Evolutionary conservation across 37 sponge, comb jelly and placozoan species (phyloP).

Genomic region (Ianthella basta): DNA sequence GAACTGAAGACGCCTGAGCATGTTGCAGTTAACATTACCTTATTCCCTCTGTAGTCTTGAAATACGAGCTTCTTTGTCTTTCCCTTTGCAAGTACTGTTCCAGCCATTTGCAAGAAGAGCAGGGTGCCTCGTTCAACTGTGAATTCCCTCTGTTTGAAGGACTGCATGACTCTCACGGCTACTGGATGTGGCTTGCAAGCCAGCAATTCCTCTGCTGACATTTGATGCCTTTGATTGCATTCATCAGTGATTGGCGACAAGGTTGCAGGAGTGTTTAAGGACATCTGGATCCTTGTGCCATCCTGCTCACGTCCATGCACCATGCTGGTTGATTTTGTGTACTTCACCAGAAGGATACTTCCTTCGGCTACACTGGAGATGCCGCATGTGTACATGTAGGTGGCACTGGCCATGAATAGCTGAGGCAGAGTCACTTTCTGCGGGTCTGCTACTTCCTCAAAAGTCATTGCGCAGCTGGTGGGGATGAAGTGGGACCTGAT

Average conservation of each 20-base stretch:
- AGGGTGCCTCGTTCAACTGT: not conserved
- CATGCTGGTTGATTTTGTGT: not conserved
- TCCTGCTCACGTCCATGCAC: not conserved
- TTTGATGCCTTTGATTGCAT: too few species aligned
- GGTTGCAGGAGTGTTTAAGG: not conserved
- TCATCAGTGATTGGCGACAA: slow-evolving; percentile 11
- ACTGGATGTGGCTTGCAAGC: not conserved
- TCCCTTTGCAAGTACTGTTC: not conserved
- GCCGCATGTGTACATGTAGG: not conserved
- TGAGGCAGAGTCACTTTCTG: slow-evolving; percentile 1
- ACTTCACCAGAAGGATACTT: not conserved
- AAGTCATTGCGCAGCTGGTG: slow-evolving; percentile 16
- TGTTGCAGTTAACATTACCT: not conserved
- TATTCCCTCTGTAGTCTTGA: not conserved
- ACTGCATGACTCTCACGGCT: not conserved
- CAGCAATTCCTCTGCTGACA: not conserved
- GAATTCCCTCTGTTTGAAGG: not conserved
- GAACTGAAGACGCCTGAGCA: slow-evolving; percentile 64
- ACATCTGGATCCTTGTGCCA: not conserved
- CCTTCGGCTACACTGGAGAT: not conserved
- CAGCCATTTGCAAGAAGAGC: not conserved
- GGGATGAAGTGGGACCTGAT: not conserved
- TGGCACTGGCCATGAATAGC: not conserved
- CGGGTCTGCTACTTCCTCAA: slow-evolving; percentile 5
- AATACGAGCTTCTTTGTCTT: too few species aligned